Percentiles rank a stretch among this genome's conserved stretches.
Conservation (phyloP, 2,797 vertebrate species). For the Vultur gryphus region DNA sequence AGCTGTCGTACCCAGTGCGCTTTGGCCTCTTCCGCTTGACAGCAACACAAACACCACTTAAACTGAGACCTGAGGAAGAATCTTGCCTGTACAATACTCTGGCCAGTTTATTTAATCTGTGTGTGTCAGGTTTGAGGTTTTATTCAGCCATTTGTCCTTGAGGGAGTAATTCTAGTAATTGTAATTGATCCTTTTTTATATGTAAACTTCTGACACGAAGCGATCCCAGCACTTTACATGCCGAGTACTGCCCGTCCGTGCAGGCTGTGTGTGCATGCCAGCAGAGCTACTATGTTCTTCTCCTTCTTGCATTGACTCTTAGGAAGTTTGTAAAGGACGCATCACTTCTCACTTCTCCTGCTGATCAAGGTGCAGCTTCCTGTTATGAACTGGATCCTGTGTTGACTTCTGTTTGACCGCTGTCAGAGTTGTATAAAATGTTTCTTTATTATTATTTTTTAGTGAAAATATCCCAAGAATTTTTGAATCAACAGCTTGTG, state of each 20-base stretch:
- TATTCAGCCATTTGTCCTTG: not conserved
- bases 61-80: not conserved
- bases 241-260: accelerated
- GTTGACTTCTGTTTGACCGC: not conserved
- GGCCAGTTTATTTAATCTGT: not conserved
- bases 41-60: not conserved
- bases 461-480: not conserved
- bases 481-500: not conserved
- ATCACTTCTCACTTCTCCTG: not conserved
- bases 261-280: not conserved
- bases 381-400: not conserved
- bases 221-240: not conserved
- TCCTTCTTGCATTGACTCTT: not conserved
- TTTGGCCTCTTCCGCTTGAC: not conserved
- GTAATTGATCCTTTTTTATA: not conserved
- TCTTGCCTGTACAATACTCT: not conserved
- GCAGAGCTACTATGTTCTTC: not conserved
- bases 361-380: not conserved
- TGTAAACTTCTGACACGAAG: not conserved
- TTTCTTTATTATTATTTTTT: not conserved
- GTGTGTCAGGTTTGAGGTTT: not conserved
- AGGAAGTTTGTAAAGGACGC: accelerated
- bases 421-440: not conserved
- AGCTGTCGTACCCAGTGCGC: not conserved
- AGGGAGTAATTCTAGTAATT: not conserved